Percentiles rank a stretch among this genome's conserved stretches.
phyloP scores from a whole-genome alignment of 92 coral and sea anemone species.

The Palythoa caribaeorum region DNA sequence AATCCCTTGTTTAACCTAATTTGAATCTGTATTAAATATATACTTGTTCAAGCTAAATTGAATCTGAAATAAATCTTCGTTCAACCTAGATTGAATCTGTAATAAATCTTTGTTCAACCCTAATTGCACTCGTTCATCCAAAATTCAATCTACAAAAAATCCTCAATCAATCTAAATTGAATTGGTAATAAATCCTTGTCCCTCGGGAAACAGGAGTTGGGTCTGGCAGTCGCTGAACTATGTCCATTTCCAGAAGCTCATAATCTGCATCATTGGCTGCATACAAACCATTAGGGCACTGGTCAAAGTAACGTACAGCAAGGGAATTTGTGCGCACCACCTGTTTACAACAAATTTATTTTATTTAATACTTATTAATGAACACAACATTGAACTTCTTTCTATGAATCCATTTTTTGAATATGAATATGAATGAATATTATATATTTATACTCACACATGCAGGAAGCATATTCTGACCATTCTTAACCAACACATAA shows the following conservation, averaged over 20 bases:
- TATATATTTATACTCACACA: conserved; percentile 35
- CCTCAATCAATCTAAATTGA: conserved; percentile 34
- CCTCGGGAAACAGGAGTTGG: conserved; percentile 46
- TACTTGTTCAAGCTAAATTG: conserved; percentile 19
- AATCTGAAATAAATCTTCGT: conserved; percentile 11
- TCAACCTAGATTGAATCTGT: conserved; percentile 23
- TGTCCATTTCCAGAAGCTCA: conserved; percentile 46
- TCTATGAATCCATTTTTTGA: conserved; percentile 37
- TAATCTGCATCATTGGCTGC: conserved; percentile 49
- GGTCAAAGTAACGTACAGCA: conserved; percentile 53
- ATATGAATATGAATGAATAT: not conserved
- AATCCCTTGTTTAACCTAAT: not conserved
- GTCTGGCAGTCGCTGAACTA: conserved; percentile 36
- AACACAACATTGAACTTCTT: conserved; percentile 40
- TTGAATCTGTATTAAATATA: not conserved
- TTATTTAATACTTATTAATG: conserved; percentile 24
- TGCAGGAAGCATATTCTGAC: conserved; percentile 43
- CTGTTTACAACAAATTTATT: conserved; percentile 6
- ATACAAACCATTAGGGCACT: conserved; percentile 27
- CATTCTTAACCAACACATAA: conserved; percentile 39
- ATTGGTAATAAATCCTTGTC: conserved; percentile 37
- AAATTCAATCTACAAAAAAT: conserved; percentile 30
- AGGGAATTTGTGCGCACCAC: conserved; percentile 56
- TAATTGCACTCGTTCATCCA: conserved; percentile 9
- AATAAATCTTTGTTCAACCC: conserved; percentile 16